Conservation (phyloP, 1,140 invertebrate genomes). For the Drosophila persimilis region DNA sequence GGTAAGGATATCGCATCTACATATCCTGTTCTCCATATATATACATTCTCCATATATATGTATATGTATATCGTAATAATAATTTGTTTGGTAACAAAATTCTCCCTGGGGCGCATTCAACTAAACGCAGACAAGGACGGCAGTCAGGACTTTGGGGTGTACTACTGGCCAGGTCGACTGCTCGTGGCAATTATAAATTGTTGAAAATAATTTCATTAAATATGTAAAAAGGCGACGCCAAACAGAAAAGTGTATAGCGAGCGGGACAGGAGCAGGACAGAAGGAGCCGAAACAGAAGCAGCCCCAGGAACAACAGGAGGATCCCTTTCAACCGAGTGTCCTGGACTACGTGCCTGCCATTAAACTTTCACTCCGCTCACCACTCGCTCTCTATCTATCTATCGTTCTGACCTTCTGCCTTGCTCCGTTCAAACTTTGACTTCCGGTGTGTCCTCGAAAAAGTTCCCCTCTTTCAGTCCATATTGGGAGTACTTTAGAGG, state of each 20-base stretch:
- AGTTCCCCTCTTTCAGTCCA: slow-evolving; percentile 15
- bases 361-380: slow-evolving; percentile 44
- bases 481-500: slow-evolving; percentile 9
- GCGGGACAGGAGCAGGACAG: slow-evolving; percentile 12
- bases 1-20: slow-evolving; percentile 1
- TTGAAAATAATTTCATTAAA: slow-evolving; percentile 82
- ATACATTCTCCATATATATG: slow-evolving; percentile 19
- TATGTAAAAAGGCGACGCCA: slow-evolving; percentile 73
- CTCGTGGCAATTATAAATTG: slow-evolving; percentile 80
- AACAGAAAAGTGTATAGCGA: slow-evolving; percentile 64
- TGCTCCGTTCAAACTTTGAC: slow-evolving; percentile 53
- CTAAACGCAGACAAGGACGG: slow-evolving; percentile 54
- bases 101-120: slow-evolving; percentile 75
- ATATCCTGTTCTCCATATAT: background rate
- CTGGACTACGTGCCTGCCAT: slow-evolving; percentile 57
- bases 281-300: slow-evolving; percentile 1
- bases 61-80: slow-evolving; percentile 56
- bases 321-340: slow-evolving; percentile 21
- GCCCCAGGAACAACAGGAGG: background rate
- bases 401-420: slow-evolving; percentile 20
- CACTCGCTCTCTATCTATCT: slow-evolving; percentile 2
- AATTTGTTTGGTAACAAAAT: slow-evolving; percentile 69
- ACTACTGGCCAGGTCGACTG: slow-evolving; percentile 32
- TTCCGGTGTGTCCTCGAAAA: slow-evolving; percentile 58
- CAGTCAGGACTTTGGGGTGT: background rate